Conservation (phyloP, 1,140 invertebrate genomes). For the Drosophila sp. region DNA sequence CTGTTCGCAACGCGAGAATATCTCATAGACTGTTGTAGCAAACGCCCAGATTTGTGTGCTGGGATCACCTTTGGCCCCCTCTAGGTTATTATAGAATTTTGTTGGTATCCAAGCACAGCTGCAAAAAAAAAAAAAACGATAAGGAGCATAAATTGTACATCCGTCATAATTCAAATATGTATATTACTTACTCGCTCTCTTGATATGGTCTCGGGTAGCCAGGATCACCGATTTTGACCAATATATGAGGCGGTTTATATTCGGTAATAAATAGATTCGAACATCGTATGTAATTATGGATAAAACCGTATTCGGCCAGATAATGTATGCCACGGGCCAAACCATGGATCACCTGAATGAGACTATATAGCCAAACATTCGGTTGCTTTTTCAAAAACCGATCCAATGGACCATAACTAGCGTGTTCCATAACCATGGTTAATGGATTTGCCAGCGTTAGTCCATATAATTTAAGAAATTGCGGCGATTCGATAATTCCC, state of each 20-base stretch:
- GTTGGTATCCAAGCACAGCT: conserved; percentile 94
- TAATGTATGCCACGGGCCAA: conserved; percentile 89
- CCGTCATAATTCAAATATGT: background rate
- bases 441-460: conserved; percentile 89
- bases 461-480: conserved; percentile 90
- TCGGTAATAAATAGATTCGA: conserved; percentile 89
- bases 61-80: conserved; percentile 86
- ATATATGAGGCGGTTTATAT: conserved; percentile 86
- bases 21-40: conserved; percentile 94
- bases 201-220: conserved; percentile 85
- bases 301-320: conserved; percentile 88
- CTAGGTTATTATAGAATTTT: conserved; percentile 89
- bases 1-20: conserved; percentile 90
- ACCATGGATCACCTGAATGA: conserved; percentile 90
- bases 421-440: conserved; percentile 92
- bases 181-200: conserved; percentile 55
- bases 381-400: conserved; percentile 86
- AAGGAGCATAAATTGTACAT: no score
- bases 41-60: conserved; percentile 94
- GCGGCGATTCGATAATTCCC: conserved; percentile 89
- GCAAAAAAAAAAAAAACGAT: conserved; percentile 19
- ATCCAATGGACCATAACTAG: conserved; percentile 90
- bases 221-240: conserved; percentile 91
- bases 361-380: conserved; percentile 87
- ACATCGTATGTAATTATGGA: conserved; percentile 94